These are phyloP conservation scores for Cryptoprocta ferox DNA, from an alignment of 2,797 vertebrate genomes.

Conservation along the genomic window DNA sequence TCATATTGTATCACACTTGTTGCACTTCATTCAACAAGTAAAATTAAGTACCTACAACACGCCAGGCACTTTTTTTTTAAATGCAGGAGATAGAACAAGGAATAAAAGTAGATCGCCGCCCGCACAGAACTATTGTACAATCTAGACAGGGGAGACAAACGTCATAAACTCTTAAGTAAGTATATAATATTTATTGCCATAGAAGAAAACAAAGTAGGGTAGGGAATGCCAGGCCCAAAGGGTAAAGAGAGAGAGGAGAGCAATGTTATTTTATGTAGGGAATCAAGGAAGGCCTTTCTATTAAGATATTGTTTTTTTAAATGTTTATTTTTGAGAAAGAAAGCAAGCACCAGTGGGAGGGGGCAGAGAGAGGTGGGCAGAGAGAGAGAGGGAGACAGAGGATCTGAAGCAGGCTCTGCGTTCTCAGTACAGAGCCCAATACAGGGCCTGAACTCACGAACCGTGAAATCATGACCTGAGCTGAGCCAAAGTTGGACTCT, in stretches of 20 bases:
- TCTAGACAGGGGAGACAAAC: slow-evolving; percentile 16
- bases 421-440: too few relatives aligned
- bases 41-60: slow-evolving; percentile 30
- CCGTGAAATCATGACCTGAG: too few relatives aligned
- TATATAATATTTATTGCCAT: slow-evolving; percentile 34
- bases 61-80: slow-evolving; percentile 46
- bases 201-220: slow-evolving; percentile 34
- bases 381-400: too few relatives aligned
- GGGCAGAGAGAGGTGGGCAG: too few relatives aligned
- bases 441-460: too few relatives aligned
- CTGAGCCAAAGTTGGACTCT: too few relatives aligned
- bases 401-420: too few relatives aligned
- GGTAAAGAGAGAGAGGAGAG: not conserved
- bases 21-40: slow-evolving; percentile 37
- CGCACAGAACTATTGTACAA: not conserved
- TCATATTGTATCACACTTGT: not conserved
- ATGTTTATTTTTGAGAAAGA: too few relatives aligned
- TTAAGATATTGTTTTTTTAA: not conserved
- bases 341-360: too few relatives aligned
- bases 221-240: not conserved
- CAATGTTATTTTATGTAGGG: not conserved
- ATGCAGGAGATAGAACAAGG: not conserved
- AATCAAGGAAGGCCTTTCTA: not conserved
- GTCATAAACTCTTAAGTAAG: not conserved
- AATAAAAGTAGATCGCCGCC: slow-evolving; percentile 51